Evolutionary conservation across 2,113 vertebrate species (phyloP), one percentile per base, ranked within the genome.

Genomic region (Corythornis madagascariensis): DNA sequence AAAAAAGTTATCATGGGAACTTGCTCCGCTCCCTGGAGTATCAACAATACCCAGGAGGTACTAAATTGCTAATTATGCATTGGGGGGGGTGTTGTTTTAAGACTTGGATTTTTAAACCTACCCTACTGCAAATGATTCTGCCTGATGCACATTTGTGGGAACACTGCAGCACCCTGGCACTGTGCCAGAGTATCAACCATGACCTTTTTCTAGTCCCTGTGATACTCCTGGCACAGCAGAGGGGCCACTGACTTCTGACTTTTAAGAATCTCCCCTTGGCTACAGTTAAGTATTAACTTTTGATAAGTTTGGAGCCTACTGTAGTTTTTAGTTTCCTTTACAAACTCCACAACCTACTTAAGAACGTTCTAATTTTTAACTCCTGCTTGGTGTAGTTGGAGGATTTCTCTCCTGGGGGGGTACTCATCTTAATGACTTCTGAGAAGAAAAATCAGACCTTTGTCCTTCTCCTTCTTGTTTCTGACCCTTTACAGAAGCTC

Each of bases 161-260:
- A 72, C 65, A 33, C 28, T 83, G 89, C 59, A 76, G 29, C 76
- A 90, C 88, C 88, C 70, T 95, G 83, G 64, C 81, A 35, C 92
- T 93, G 82, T 92, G 83, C 87, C 96, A 80, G 86, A 88, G 57
- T 87, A 35, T 57, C 67, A 71, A 86, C 65, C 1, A 3, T 17
- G 26, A 71, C 85, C 79, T 90, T 96, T 96, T 93, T 92, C 74
- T 93, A 94, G 93, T 80, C 89, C 90, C 80, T 88, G 80, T 93
- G 88, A 85, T 92, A 73, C 67, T 71, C 14, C 28, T 31, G 57
- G 63, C 63, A 84, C 52, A 63, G 55, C 33, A 78, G 35, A 31
- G 38, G n/a, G 71, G 87, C 87, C 56, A 35, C 33, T 61, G 60
- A 91, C 64, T 81, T 86, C 33, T 61, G 60, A 91, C 64, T 81